Percentiles rank a stretch among this genome's conserved stretches.
Evolutionary conservation across 35 echinoderm and acorn worm species (phyloP).

Genomic region (Amphiura filiformis): DNA sequence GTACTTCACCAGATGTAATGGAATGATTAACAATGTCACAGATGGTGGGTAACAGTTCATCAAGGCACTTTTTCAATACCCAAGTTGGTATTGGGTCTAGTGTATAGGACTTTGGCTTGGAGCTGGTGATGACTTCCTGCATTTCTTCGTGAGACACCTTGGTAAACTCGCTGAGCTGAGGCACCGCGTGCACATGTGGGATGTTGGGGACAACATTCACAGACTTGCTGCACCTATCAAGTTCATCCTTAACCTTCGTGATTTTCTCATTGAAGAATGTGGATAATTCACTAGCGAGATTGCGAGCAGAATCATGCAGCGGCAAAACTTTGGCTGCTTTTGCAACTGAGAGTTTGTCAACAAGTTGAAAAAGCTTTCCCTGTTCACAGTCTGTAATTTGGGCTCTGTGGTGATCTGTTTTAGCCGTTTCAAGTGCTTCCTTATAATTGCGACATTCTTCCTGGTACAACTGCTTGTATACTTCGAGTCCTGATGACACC

Average conservation of each 20-base stretch:
- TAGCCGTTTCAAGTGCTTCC: neutral
- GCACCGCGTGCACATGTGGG: too few relatives aligned
- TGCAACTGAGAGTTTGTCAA: conserved; percentile 4
- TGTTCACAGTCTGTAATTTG: conserved; percentile 13
- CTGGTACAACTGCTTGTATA: conserved; percentile 22
- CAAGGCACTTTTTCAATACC: conserved; percentile 35
- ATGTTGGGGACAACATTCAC: too few relatives aligned
- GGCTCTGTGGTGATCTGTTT: neutral
- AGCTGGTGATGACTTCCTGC: conserved; percentile 13
- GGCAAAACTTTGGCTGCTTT: neutral
- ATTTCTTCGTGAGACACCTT: neutral
- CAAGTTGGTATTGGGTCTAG: conserved; percentile 39
- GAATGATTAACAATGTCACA: conserved; percentile 43
- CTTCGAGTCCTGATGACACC: conserved; percentile 17
- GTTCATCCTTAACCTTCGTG: too few relatives aligned
- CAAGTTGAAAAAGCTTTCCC: conserved; percentile 14
- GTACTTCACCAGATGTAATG: conserved; percentile 33
- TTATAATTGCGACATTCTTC: conserved; percentile 12
- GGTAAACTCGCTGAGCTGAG: neutral
- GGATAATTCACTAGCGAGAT: conserved; percentile 15
- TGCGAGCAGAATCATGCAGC: neutral
- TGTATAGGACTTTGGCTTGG: conserved; percentile 20
- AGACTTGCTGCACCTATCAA: neutral
- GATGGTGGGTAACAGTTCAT: conserved; percentile 36
- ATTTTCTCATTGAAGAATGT: conserved; percentile 23